Evolutionary conservation across 1,140 invertebrate species (phyloP), one percentile per base, ranked within the genome.

Genomic region (Diabrotica virgifera): DNA sequence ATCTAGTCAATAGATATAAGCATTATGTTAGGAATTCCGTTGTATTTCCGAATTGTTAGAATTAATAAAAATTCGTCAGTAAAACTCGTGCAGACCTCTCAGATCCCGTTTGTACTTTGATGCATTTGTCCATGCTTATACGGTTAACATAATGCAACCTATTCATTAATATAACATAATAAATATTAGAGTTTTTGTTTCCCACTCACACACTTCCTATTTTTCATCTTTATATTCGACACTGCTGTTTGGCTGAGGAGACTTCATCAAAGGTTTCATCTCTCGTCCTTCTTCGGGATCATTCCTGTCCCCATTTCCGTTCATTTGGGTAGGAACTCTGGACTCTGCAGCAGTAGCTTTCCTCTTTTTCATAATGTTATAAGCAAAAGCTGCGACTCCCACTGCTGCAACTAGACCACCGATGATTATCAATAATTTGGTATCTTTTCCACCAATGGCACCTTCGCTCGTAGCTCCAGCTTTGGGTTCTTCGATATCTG

Each of bases 381-480:
- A 82, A 51, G 76, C 77, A 52, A 82, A 80, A 12, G 77, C 80
- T 10, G 78, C 80, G 6, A 81, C 76, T 11, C 80, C 78, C 14
- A 81, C 71, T 13, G 82, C 72, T 71, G 84, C 78, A 13, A 80
- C 80, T 10, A 83, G 78, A 5, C 85, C 77, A 5, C 85, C 76
- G 11, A 79, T 80, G 2, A 78, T 38, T 0, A 78, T 50, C 5
- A 77, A 60, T 6, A 76, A 69, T 7, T 59, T 75, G 12, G 66
- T 71, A 14, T 73, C 62, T 68, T 64, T 71, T 59, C 59, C 61
- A 52, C 52, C 62, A 57, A 57, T 13, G 35, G 13, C 10, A 7
- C 9, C 35, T 64, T 66, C 57, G 6, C 58, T 13, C 24, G 66
- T 65, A 69, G 68, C 65, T 37, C 67, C 67, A 36, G 38, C 36